Base-by-base conservation (phyloP, 2,797 vertebrate genomes). In the Crotalus adamanteus region DNA sequence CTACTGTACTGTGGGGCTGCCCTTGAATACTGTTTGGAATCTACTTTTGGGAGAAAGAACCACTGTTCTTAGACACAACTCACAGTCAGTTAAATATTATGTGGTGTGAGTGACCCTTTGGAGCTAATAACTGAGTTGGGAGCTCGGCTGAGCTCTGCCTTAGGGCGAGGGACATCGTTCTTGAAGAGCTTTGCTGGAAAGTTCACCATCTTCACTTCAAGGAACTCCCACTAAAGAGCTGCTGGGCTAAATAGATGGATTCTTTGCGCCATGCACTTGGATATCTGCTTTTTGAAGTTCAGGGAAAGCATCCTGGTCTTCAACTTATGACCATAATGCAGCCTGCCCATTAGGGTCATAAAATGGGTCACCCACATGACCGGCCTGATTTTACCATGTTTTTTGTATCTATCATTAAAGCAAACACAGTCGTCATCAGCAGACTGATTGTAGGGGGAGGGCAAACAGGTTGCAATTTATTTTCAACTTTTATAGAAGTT, bases 111-210 rank as follows among this genome's bases (percentile, higher is more conserved):
- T 57, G 65, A 42, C 53, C 6, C 12, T 22, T 7, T 25, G 95
- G 93, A 93, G 91, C 95, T 95, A 93, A 93, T 95, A 95, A 97
- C 59, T 95, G 94, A 91, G 93, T 95, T 94, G 94, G 95, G 94
- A 96, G 94, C 94, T 93, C 31, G 92, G 94, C 85, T 93, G 31
- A 89, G 85, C 92, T 57, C 91, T 91, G 59, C 87, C 92, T 93
- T 85, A 91, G 1, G 73, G 2, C 9, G 37, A 9, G 26, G 31
- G 53, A 31, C 7, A 3, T 16, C 1, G 4, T 2, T 18, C 28
- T 26, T 18, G 16, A 14, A 56, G 12, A 57, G 13, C n/a, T 12
- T 31, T 37, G 18, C 55, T 20, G 3, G 55, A n/a, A 57, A 51
- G 20, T 14, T 7, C 6, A 1, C 69, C 7, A 8, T 8, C 31